Evolutionary conservation across 2,113 vertebrate species (phyloP).

Genomic region (Eleginops maclovinus): DNA sequence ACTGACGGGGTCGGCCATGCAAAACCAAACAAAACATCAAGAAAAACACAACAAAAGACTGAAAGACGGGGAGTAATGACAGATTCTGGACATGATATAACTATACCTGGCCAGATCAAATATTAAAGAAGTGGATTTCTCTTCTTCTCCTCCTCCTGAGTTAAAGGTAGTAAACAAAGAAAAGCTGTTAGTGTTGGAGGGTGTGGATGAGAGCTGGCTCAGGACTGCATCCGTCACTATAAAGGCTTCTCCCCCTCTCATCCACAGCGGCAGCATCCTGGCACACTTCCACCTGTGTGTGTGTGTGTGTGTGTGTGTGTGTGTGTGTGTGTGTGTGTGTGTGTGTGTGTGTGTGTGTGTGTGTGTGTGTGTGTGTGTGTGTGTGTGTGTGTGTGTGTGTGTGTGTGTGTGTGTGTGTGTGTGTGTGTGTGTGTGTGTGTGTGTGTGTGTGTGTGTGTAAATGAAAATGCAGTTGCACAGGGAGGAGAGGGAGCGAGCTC

Average conservation of each 20-base stretch:
- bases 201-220: slow-evolving; percentile 33
- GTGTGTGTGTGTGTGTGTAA: slow-evolving; percentile 17
- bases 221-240: slow-evolving; percentile 47
- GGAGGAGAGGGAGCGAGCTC: slow-evolving; percentile 36
- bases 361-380: neutral
- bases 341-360: slow-evolving; percentile 4
- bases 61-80: neutral
- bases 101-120: neutral
- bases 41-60: slow-evolving; percentile 6
- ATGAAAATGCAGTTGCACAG: slow-evolving; percentile 43
- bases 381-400: neutral
- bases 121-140: neutral
- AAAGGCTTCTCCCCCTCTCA: slow-evolving; percentile 35
- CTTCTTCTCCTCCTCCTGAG: neutral
- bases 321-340: neutral
- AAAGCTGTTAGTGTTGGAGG: neutral
- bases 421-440: neutral
- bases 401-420: slow-evolving; percentile 5
- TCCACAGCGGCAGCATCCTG: slow-evolving; percentile 54
- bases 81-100: neutral
- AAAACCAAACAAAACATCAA: slow-evolving; percentile 36
- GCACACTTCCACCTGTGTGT: slow-evolving; percentile 36
- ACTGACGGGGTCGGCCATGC: slow-evolving; percentile 30
- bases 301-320: slow-evolving; percentile 19
- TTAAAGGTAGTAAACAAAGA: neutral